Evolutionary conservation across 2,113 vertebrate genomes (phyloP), one percentile per base, ranked within the genome.

Genomic region (Pangasianodon hypophthalmus): DNA sequence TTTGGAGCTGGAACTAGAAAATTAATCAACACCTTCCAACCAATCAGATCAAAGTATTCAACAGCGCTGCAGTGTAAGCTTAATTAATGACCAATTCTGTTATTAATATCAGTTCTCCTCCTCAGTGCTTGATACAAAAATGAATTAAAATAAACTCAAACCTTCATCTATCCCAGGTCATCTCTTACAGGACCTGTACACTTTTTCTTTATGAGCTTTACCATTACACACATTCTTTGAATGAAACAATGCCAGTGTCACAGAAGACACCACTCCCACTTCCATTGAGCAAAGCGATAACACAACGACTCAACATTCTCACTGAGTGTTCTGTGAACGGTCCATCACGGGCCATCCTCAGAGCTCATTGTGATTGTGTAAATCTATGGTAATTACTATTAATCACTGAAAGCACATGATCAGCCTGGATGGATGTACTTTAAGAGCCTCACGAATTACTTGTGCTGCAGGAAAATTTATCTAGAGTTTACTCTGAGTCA

Each of bases 401-500:
- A 64, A 56, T 69, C 37, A 62, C 56, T n/a, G n/a, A 18, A 62
- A 77, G 50, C 19, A 29, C 29, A 46, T 58, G 10, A 41, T 41
- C 18, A 52, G 80, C 18, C 3, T 82, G 8, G 50, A 82, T 2
- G 32, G 18, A 21, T 56, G n/a, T 2, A 21, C 19, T 13, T 83
- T 5, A 24, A 32, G 5, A 60, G 32, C 54, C 7, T 13, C 0
- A 37, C 19, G 37, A 84, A 44, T 84, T 60, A 62, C 11, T 8
- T 9, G 9, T 26, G 14, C 37, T 60, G 54, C 3, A 26, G 41
- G 4, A 6, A 19, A 21, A 32, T 21, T 11, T 26, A 44, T 41
- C 94, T 97, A 99, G 5, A 99, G 94, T 89, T 97, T 98, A 95
- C 97, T 99, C 19, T 91, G 67, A 37, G 85, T 32, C 3, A 9